Evolutionary conservation across 2,888 invertebrate species (phyloP), one percentile per base, ranked within the genome.

Genomic region (Dorcus parallelipipedus): DNA sequence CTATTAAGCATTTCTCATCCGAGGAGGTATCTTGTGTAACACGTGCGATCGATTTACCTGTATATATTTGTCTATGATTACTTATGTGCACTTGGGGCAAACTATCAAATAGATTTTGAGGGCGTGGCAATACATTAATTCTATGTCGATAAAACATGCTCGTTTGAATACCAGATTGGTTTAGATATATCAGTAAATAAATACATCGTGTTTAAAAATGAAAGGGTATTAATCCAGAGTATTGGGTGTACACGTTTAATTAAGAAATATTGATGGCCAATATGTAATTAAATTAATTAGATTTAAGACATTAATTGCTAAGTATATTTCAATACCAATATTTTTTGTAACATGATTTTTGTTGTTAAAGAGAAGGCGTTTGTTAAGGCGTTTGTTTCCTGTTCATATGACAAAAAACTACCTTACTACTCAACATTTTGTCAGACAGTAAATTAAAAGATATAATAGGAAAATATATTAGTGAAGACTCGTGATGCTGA

Each of bases 41-140:
- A 54, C 60, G 57, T 49, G 53, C 57, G 54, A 38, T 50, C 49
- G 45, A 54, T 52, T 54, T 55, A 45, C 39, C 17, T 39, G 38
- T 50, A 54, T 43, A 48, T 49, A 48, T 53, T 53, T 56, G 47
- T 60, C 57, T 60, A 49, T 53, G 51, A 60, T 57, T 54, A 54
- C 54, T 54, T 57, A 49, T 41, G 10, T 48, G 45, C 53, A 57
- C 56, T 54, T 50, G 52, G 53, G 53, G 56, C 60, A 53, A 53
- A 49, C 42, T 53, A 55, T 50, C 56, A 56, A 60, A 60, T 57
- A 43, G 53, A 50, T 56, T 54, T 60, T 48, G 54, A 60, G 48
- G 60, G 60, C 60, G 60, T 60, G 60, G 54, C 49, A 20, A 38
- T 38, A 38, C 51, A 54, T 51, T 54, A 48, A 60, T 60, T 54